Conservation (phyloP, 2,797 vertebrate species). For the Acanthurus leucopareius region DNA sequence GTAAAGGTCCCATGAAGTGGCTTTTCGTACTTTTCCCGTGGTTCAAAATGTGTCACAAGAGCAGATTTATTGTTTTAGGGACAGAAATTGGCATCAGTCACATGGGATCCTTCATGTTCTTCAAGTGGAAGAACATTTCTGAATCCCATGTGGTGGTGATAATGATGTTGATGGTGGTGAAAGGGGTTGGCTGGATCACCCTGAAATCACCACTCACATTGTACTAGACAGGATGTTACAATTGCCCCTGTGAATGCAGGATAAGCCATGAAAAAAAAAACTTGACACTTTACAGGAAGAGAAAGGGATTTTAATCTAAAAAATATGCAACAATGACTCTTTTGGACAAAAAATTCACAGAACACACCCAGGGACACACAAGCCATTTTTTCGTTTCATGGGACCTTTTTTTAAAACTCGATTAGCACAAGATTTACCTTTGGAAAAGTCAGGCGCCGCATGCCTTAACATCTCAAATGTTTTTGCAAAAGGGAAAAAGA, state of each 20-base stretch:
- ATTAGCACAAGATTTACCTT: constrained; percentile 75
- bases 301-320: constrained; percentile 61
- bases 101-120: constrained; percentile 11
- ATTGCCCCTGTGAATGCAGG: constrained; percentile 21
- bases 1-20: constrained; percentile 77
- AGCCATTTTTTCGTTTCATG: constrained; percentile 81
- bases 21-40: constrained; percentile 44
- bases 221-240: constrained; percentile 31
- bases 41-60: constrained; percentile 38
- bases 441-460: constrained; percentile 73
- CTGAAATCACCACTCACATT: constrained; percentile 30
- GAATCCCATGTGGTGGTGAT: constrained; percentile 10
- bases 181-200: constrained; percentile 76
- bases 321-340: constrained; percentile 72
- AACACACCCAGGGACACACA: constrained; percentile 60
- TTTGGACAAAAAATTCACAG: constrained; percentile 13
- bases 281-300: constrained; percentile 63
- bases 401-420: constrained; percentile 72
- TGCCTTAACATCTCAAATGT: constrained; percentile 81
- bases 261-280: constrained; percentile 54
- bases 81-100: not conserved
- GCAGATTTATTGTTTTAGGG: not conserved
- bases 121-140: constrained; percentile 18
- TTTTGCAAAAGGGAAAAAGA: constrained; percentile 81
- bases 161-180: constrained; percentile 2